A percentile compares a stretch with the other conserved stretches of the same genome.
These are phyloP conservation scores for Desmodus rotundus DNA, from an alignment of 2,113 vertebrate genomes.

Conservation along the genomic window DNA sequence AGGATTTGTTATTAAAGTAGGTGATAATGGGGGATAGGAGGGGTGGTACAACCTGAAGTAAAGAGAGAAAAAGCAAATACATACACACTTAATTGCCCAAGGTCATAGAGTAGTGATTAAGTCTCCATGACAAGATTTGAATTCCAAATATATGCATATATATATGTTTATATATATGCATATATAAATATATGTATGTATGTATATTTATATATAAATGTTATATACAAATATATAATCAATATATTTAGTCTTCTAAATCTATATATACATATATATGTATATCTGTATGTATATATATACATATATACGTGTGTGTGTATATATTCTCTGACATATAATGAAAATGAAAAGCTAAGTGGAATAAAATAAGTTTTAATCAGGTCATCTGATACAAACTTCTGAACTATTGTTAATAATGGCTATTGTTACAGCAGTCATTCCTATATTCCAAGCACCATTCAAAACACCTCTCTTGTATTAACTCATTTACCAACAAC, in stretches of 20 bases:
- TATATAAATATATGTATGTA: too few species aligned
- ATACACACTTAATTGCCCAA: neutral
- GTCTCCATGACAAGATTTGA: neutral
- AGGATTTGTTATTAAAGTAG: neutral
- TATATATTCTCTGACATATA: neutral
- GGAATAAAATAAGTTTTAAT: neutral
- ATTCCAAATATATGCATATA: neutral
- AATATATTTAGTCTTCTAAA: too few species aligned
- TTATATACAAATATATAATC: too few species aligned
- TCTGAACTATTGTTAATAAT: neutral
- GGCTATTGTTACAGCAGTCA: neutral
- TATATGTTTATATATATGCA: too few species aligned
- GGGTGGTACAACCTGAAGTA: neutral
- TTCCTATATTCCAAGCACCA: neutral
- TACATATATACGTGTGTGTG: too few species aligned
- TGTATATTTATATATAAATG: too few species aligned
- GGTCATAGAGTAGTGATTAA: neutral
- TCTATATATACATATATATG: too few species aligned
- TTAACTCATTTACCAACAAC: neutral
- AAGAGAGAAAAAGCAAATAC: neutral
- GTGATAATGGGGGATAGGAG: neutral
- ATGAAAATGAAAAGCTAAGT: constrained; percentile 3
- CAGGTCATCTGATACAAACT: neutral
- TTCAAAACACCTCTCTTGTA: neutral
- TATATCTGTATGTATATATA: too few species aligned